Evolutionary conservation across 2,888 invertebrate genomes (phyloP), one percentile per base, ranked within the genome.

Genomic region (Leucophenga montana): DNA sequence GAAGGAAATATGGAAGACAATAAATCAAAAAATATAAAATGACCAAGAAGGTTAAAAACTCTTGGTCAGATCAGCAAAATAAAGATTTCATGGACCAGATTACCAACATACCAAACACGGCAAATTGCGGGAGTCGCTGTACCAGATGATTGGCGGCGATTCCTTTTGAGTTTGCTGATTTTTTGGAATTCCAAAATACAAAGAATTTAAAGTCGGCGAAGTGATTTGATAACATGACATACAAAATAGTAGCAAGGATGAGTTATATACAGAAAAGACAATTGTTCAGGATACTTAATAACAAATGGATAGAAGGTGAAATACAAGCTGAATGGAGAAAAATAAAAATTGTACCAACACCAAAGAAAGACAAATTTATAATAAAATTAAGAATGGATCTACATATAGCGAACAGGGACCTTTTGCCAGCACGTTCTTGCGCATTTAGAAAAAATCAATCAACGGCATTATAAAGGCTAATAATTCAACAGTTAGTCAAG

Each of bases 1-100:
- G 0, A 39, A 46, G 1, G 61, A 56, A 0, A 54, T 70, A 48
- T 72, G 70, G 68, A 66, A 61, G 0, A 67, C 22, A n/a, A 22
- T 72, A 2, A n/a, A 18, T 0, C 56, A 0, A 72, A 68, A 33
- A 70, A 66, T n/a, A 70, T 66, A 62, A 9, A 27, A 13, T 14
- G n/a, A 22, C 4, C 0, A 70, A 72, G 13, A 22, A 13, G 3
- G 3, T 31, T 0, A 70, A 68, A 0, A 66, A 70, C 20, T 65
- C 65, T 0, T 72, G 72, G 72, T 31, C 14, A 4, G 9, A 53
- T 0, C 16, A 11, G 0, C 50, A 59, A 16, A 59, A 33, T 8
- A 33, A 33, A 5, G 33, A 33, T 33, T 33, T 33, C 33, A 3
- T 33, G 3, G 4, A 33, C 8, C 33, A 33, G 3, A 65, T 22